phyloP scores from a whole-genome alignment of 2,888 invertebrate species.

The Fragum sueziense region DNA sequence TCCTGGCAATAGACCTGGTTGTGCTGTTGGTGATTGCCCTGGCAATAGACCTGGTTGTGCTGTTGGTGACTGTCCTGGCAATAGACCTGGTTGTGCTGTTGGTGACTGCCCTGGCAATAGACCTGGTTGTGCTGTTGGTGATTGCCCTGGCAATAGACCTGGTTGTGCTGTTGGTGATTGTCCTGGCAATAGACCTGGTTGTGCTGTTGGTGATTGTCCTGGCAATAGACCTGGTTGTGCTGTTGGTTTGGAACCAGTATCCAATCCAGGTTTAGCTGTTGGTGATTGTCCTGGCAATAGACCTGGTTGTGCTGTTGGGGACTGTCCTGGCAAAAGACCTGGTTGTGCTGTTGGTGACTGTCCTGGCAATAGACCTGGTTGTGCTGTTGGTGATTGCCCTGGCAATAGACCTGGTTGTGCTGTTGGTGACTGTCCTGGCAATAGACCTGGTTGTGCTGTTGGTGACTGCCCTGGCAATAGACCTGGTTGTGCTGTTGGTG shows the following conservation, averaged over 20 bases:
- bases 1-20: slow-evolving; percentile 40
- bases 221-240: slow-evolving; percentile 41
- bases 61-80: slow-evolving; percentile 42
- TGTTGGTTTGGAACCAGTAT: slow-evolving; percentile 40
- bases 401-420: slow-evolving; percentile 40
- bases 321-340: slow-evolving; percentile 31
- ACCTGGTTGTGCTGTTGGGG: slow-evolving; percentile 48
- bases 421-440: slow-evolving; percentile 42
- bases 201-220: slow-evolving; percentile 51
- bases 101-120: slow-evolving; percentile 42
- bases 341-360: slow-evolving; percentile 50
- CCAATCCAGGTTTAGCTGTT: slow-evolving; percentile 43
- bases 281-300: slow-evolving; percentile 37
- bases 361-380: slow-evolving; percentile 40
- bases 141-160: slow-evolving; percentile 35
- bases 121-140: slow-evolving; percentile 51
- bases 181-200: slow-evolving; percentile 30
- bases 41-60: slow-evolving; percentile 35
- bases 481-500: slow-evolving; percentile 49
- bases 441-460: slow-evolving; percentile 35
- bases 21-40: slow-evolving; percentile 48
- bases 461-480: slow-evolving; percentile 27
- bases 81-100: slow-evolving; percentile 44
- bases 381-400: slow-evolving; percentile 51
- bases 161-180: slow-evolving; percentile 43